Evolutionary conservation across 2,888 invertebrate species (phyloP).

Genomic region (Petrolisthes manimaculis): DNA sequence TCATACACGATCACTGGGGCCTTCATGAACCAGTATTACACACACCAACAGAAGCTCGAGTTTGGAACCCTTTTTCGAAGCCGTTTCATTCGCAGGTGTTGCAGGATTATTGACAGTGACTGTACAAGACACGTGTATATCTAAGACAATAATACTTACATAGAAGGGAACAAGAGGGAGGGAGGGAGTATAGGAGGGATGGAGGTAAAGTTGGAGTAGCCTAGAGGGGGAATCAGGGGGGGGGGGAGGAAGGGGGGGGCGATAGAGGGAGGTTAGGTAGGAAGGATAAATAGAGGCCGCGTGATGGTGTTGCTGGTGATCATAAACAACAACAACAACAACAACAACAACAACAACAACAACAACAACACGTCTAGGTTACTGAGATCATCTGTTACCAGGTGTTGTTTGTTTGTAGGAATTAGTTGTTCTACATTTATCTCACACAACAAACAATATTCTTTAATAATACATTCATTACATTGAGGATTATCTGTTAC

Average conservation of each 20-base stretch:
- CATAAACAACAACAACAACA: not conserved
- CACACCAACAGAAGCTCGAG: no score
- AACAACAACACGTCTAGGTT: not conserved
- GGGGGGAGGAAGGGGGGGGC: not conserved
- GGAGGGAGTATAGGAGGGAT: not conserved
- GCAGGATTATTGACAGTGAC: no score
- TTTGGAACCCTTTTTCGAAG: no score
- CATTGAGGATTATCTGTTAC: no score
- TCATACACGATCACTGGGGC: no score
- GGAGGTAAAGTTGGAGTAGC: not conserved
- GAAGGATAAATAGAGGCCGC: not conserved
- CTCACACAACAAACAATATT: not conserved
- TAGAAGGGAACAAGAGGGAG: not conserved
- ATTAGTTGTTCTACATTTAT: not conserved
- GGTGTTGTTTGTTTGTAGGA: not conserved
- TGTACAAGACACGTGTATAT: not conserved
- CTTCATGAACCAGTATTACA: no score
- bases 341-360: not conserved
- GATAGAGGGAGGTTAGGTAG: not conserved
- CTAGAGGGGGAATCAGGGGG: not conserved
- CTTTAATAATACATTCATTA: not conserved
- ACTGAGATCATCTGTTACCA: not conserved
- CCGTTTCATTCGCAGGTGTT: no score
- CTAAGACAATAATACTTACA: not conserved
- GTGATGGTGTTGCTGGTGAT: not conserved